Percentiles rank a stretch among this genome's conserved stretches.
These are phyloP conservation scores for Hydroisotoma schaefferi DNA, from an alignment of 2,888 invertebrate species.

Conservation along the genomic window DNA sequence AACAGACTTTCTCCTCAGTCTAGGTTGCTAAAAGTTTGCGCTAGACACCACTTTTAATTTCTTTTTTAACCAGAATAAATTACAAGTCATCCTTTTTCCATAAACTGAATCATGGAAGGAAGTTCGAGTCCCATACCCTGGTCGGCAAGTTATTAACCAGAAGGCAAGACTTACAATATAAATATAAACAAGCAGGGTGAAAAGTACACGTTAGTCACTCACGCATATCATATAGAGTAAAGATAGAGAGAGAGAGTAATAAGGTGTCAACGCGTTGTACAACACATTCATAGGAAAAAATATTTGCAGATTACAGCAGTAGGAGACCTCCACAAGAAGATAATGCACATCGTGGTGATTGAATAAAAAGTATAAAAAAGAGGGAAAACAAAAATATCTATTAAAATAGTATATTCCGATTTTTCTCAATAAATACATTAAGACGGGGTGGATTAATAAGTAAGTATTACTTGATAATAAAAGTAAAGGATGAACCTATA, in stretches of 20 bases:
- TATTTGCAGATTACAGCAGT: background rate
- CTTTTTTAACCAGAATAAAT: no score
- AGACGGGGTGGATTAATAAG: no score
- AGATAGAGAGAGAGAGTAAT: conserved; percentile 14
- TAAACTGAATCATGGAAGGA: no score
- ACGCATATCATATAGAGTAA: conserved; percentile 5
- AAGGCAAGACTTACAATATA: background rate
- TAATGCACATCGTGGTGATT: background rate
- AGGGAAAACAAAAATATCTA: background rate
- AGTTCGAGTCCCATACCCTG: background rate
- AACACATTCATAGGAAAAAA: background rate
- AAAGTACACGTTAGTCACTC: conserved; percentile 14
- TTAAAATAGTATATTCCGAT: no score
- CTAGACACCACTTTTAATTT: no score
- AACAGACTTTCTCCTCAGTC: no score
- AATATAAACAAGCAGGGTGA: conserved; percentile 7
- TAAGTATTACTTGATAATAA: no score
- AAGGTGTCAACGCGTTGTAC: background rate
- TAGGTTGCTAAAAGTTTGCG: no score
- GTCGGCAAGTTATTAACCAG: background rate
- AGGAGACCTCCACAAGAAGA: background rate
- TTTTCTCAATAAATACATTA: no score
- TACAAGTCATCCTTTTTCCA: no score
- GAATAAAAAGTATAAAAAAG: background rate
- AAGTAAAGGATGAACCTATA: no score